Base-by-base conservation (phyloP, 2,888 invertebrate species). In the Rugalucina vietnamica region DNA sequence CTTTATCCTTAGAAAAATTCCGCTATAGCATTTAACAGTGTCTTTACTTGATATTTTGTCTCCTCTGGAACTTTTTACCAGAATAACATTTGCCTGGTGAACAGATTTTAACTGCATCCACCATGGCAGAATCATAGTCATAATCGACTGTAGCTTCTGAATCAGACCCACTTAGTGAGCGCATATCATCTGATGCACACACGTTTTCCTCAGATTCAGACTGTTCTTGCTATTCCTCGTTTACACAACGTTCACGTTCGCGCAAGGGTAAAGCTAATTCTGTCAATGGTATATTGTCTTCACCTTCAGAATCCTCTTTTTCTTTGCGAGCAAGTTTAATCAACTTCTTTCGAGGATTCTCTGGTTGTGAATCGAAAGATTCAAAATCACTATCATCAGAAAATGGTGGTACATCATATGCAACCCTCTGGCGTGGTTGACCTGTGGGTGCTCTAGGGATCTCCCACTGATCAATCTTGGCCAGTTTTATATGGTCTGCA, bases 331-430 rank as follows among this genome's bases (percentile, higher is more conserved):
- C 27, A 27, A 12, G 18, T 72, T 72, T 37, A 21, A 43, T 43
- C 14, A 69, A 32, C 21, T 69, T 69, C 8, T 69, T 14, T 69
- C 18, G 36, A 34, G 69, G 69, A 71, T 14, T 76, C 29, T 54
- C 54, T 14, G 21, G 54, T 54, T 54, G 21, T 54, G 54, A 14
- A 21, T 54, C 54, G 21, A n/a, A 21, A 18, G 69, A 12, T 27
- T 69, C 69, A 4, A 65, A 72, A 37, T 71, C 5, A 71, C 43
- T 49, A 57, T 29, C 24, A 76, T 74, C 21, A 54, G 24, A 49
- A 71, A 8, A 72, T 72, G 72, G 72, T 37, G 72, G 39, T 10
- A 37, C 36, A 39, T 37, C 72, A 72, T 72, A 72, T 14, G 10
- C n/a, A 29, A 39, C 72, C n/a, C 24, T 37, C 12, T 39, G 37